Conservation (phyloP, 2,888 invertebrate genomes). For the Cremastinae sp. region DNA sequence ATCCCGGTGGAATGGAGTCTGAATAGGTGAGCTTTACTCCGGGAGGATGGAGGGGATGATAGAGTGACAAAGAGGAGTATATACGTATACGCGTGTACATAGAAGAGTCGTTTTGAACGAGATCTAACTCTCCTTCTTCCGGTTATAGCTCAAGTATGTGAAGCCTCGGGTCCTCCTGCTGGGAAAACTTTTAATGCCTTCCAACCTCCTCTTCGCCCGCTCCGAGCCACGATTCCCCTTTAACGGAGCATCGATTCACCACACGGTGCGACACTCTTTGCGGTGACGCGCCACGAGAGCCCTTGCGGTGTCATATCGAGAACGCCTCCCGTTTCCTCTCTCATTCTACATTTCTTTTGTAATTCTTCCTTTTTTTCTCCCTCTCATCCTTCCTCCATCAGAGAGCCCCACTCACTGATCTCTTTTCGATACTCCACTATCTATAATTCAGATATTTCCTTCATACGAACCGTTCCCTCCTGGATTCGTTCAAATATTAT, state of each 20-base stretch:
- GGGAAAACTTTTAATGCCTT: conserved; percentile 61
- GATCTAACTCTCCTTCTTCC: conserved; percentile 45
- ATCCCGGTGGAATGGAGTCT: conserved; percentile 52
- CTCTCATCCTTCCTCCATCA: background rate
- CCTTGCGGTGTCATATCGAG: conserved; percentile 53
- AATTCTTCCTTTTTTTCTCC: conserved; percentile 3
- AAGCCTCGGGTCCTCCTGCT: conserved; percentile 37
- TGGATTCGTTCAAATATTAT: background rate
- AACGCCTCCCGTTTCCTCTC: conserved; percentile 33
- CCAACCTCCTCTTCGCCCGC: conserved; percentile 24
- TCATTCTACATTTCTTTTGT: conserved; percentile 24
- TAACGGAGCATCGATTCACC: conserved; percentile 57
- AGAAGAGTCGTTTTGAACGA: conserved; percentile 22
- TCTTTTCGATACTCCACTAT: background rate
- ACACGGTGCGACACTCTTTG: conserved; percentile 50
- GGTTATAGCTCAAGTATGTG: conserved; percentile 39
- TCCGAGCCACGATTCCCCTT: conserved; percentile 20
- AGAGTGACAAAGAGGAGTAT: conserved; percentile 45
- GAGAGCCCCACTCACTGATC: background rate
- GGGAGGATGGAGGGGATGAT: conserved; percentile 36
- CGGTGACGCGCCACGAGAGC: conserved; percentile 52
- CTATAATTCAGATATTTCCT: background rate
- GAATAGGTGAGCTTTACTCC: conserved; percentile 46
- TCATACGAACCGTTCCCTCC: background rate
- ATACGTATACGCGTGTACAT: conserved; percentile 24